Evolutionary conservation across 2,797 vertebrate genomes (phyloP), one percentile per base, ranked within the genome.

Genomic region (Sebastes hubbsi): DNA sequence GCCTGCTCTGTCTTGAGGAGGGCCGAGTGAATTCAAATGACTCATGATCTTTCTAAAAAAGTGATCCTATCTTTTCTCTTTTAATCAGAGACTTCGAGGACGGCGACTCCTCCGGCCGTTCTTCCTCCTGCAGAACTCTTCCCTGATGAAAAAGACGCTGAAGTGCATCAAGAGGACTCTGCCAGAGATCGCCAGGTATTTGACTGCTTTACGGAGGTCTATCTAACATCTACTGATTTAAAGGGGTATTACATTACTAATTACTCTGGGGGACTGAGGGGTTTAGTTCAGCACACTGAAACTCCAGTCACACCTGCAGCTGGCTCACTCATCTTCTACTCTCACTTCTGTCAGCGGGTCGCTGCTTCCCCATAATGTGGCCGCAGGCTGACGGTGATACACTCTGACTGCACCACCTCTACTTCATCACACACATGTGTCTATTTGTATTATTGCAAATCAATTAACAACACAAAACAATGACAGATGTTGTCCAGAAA

Each of bases 121-220:
- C 91, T 99, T 98, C 92, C 97, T 99, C 34, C 95, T 99, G 70
- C 98, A 99, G 93, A 98, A 99, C 91, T 99, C 98, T 7, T 98
- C 98, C 2, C 94, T 99, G 87, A 99, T 99, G 98, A 99, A 99
- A 91, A 99, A 99, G 94, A 98, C 98, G 0, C 93, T 99, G 58
- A 99, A 99, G 90, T 98, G 98, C 70, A 96, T 99, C 75, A 96
- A 97, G 82, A 96, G 96, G 78, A 99, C 98, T 0, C 91, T 99
- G 83, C 98, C 98, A 6, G 97, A 99, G 88, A 99, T 99, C 83
- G 96, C 97, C 55, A 99, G 98, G 98, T 99, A 89, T 10, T 4
- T n/a, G 52, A 75, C 4, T 25, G 8, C 14, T 6, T 55, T 3
- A 29, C 11, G 3, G 29, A 71, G 8, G 8, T 4, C 32, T 56